Percentiles rank a stretch among this genome's conserved stretches.
Evolutionary conservation across 2,888 invertebrate species (phyloP).

Genomic region (Auanema freiburgensis): DNA sequence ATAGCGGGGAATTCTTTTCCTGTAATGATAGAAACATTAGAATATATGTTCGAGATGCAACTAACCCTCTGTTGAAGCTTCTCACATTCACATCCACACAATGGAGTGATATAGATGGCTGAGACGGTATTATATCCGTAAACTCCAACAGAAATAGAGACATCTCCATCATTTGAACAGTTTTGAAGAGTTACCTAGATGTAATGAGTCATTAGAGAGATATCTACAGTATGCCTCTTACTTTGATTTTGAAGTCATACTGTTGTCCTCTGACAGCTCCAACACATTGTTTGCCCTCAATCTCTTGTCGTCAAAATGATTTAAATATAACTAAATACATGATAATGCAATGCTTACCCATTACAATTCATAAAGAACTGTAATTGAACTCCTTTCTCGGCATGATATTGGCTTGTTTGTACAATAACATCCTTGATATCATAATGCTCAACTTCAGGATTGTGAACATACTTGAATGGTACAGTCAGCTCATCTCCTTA

Average conservation of each 20-base stretch:
- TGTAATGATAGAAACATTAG: constrained; percentile 22
- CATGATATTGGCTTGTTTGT: constrained; percentile 51
- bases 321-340: not conserved
- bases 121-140: constrained; percentile 48
- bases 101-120: constrained; percentile 51
- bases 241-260: constrained; percentile 41
- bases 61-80: constrained; percentile 46
- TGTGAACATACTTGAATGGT: constrained; percentile 58
- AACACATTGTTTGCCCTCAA: constrained; percentile 44
- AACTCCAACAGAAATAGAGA: constrained; percentile 58
- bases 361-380: constrained; percentile 55
- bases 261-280: constrained; percentile 40
- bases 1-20: constrained; percentile 52
- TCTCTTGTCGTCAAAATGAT: constrained; percentile 33
- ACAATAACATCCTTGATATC: constrained; percentile 48
- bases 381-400: constrained; percentile 41
- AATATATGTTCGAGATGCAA: too few species aligned
- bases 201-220: too few species aligned
- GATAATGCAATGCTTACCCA: constrained; percentile 33
- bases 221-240: too few species aligned
- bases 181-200: constrained; percentile 42
- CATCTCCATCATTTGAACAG: constrained; percentile 49
- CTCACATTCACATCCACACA: constrained; percentile 63
- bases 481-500: constrained; percentile 31
- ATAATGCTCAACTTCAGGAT: constrained; percentile 20